phyloP scores from a whole-genome alignment of 2,888 invertebrate genomes.

The Geophilus truncorum region DNA sequence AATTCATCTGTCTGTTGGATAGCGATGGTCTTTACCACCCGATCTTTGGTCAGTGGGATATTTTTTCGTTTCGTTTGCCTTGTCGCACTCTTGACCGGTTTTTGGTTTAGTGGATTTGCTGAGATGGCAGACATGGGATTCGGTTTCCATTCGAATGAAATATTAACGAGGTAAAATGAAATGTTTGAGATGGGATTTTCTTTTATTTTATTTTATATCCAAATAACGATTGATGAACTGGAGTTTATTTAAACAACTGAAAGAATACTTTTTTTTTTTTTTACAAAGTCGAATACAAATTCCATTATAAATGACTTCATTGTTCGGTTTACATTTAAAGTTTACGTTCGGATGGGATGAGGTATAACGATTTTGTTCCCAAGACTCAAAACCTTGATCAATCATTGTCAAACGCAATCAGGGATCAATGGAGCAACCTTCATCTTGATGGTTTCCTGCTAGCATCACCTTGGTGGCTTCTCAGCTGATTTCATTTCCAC shows the following conservation, averaged over 20 bases:
- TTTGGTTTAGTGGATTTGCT: conserved; percentile 22
- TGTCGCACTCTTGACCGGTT: conserved; percentile 27
- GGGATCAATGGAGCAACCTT: conserved; percentile 22
- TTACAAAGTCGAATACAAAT: no score
- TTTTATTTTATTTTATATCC: no score
- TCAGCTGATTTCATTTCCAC: conserved; percentile 18
- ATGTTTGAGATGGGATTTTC: not conserved
- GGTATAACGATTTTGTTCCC: not conserved
- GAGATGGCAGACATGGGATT: not conserved
- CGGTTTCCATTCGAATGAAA: not conserved
- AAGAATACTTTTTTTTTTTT: no score
- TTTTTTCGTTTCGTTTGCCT: conserved; percentile 14
- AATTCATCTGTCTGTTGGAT: conserved; percentile 15
- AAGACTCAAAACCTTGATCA: conserved; percentile 1
- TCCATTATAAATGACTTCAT: not conserved
- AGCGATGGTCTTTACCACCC: not conserved
- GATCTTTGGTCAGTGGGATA: conserved; percentile 1
- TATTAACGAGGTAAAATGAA: not conserved
- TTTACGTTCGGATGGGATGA: not conserved
- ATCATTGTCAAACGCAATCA: conserved; percentile 27
- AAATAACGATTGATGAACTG: no score
- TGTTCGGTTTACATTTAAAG: not conserved
- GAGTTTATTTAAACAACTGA: no score
- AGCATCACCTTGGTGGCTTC: conserved; percentile 21
- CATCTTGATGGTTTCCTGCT: conserved; percentile 22